These are phyloP conservation scores for Loriculus beryllinus DNA, from an alignment of 2,797 vertebrate species.

Conservation along the genomic window DNA sequence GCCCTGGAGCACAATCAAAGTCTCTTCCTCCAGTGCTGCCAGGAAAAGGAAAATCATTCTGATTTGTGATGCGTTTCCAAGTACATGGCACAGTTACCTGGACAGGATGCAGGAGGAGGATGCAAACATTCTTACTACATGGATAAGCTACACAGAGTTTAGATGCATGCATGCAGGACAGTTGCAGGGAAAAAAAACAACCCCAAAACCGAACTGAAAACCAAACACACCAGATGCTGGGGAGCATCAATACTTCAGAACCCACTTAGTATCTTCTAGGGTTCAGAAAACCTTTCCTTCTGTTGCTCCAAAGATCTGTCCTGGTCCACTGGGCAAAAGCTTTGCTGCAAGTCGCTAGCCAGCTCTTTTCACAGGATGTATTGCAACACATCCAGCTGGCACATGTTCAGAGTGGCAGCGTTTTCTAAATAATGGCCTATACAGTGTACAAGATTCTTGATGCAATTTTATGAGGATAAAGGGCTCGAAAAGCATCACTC, in stretches of 20 bases:
- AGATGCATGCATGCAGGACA: background rate
- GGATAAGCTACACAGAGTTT: background rate
- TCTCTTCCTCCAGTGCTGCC: background rate
- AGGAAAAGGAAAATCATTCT: background rate
- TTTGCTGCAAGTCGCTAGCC: background rate
- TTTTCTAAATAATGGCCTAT: background rate
- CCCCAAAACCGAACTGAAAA: rapidly evolving
- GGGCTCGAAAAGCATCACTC: background rate
- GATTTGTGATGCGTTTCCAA: background rate
- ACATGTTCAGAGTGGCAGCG: background rate
- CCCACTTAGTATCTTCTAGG: background rate
- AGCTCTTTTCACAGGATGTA: background rate
- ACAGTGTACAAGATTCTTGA: no score
- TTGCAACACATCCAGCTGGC: background rate
- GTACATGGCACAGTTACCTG: background rate
- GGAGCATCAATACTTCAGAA: background rate
- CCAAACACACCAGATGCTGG: background rate
- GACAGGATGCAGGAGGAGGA: background rate
- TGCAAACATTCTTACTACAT: background rate
- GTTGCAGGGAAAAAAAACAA: background rate
- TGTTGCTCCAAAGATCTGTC: background rate
- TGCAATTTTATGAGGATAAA: background rate
- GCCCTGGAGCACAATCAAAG: background rate
- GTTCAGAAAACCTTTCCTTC: background rate
- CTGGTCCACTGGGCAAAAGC: background rate